Conservation (phyloP, 2,113 vertebrate genomes). For the Myotis yumanensis region DNA sequence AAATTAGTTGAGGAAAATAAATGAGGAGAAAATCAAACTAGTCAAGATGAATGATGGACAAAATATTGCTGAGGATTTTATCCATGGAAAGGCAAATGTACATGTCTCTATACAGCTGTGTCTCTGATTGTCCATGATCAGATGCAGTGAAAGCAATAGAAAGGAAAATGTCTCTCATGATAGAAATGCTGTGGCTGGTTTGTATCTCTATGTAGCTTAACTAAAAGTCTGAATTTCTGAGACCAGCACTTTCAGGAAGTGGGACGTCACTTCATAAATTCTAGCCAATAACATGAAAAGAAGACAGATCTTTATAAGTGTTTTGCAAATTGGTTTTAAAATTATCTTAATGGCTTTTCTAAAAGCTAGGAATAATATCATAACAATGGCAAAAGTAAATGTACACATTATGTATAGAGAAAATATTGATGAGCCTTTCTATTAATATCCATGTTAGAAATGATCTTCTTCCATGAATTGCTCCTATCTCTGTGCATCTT, state of each 20-base stretch:
- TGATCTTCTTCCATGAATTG: not conserved
- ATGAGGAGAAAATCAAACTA: slow-evolving; percentile 41
- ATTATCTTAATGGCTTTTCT: not conserved
- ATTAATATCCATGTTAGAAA: not conserved
- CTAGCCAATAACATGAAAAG: slow-evolving; percentile 15
- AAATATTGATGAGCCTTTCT: slow-evolving; percentile 29
- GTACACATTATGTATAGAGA: not conserved
- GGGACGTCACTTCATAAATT: slow-evolving; percentile 5
- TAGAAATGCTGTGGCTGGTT: slow-evolving; percentile 38
- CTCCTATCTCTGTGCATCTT: slow-evolving; percentile 16
- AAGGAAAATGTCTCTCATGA: slow-evolving; percentile 36
- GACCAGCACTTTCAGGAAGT: slow-evolving; percentile 2
- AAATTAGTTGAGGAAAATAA: slow-evolving; percentile 40
- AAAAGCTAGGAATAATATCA: slow-evolving; percentile 34
- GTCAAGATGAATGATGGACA: slow-evolving; percentile 49
- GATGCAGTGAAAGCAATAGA: not conserved
- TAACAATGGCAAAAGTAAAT: not conserved
- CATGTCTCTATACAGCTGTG: not conserved
- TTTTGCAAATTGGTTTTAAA: slow-evolving; percentile 16
- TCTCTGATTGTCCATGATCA: slow-evolving; percentile 5
- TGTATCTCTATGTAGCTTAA: slow-evolving; percentile 32
- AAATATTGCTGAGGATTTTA: slow-evolving; percentile 27
- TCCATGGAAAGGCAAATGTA: not conserved
- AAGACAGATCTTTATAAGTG: slow-evolving; percentile 6
- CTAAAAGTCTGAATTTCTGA: slow-evolving; percentile 43